Evolutionary conservation across 2,888 invertebrate species (phyloP), one percentile per base, ranked within the genome.

Genomic region (Saturnia pavonia): DNA sequence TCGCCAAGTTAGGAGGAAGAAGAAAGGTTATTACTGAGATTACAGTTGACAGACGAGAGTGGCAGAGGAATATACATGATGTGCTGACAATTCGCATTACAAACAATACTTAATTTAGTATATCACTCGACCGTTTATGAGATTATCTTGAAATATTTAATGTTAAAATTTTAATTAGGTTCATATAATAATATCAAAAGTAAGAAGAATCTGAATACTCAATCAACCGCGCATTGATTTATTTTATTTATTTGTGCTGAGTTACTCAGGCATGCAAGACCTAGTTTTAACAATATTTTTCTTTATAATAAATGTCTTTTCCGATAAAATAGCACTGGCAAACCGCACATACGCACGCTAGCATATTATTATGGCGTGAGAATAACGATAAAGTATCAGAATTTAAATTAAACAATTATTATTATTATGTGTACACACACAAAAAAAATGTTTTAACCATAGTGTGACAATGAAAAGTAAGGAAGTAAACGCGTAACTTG

Each of bases 401-500:
- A 65, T 65, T 65, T 34, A 65, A 40, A 40, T 65, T 65, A 40
- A 65, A 65, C n/a, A n/a, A 40, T 65, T 65, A 40, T 65, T 65
- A 65, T 65, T 65, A n/a, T 65, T 40, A 25, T 65, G 40, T 65
- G 40, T 65, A 40, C 40, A 65, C 40, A 65, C 8, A 40, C 40
- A 65, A 65, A 0, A 65, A 11, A 60, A 4, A 4, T 40, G 19
- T 40, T 40, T 0, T 22, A 65, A 16, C 40, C 40, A 22, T 65
- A 8, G 65, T 65, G 65, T 65, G 65, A 65, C 65, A 65, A 40
- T 65, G 65, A 51, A 66, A 70, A 67, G 66, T 22, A 54, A 70
- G 70, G 70, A 76, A 78, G 76, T 79, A 76, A 77, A 77, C 75
- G 70, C 57, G 57, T 60, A 27, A 72, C 76, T 54, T 75, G 79